These are phyloP conservation scores for Pteromalus puparum DNA, from an alignment of 1,140 invertebrate species.

Conservation along the genomic window DNA sequence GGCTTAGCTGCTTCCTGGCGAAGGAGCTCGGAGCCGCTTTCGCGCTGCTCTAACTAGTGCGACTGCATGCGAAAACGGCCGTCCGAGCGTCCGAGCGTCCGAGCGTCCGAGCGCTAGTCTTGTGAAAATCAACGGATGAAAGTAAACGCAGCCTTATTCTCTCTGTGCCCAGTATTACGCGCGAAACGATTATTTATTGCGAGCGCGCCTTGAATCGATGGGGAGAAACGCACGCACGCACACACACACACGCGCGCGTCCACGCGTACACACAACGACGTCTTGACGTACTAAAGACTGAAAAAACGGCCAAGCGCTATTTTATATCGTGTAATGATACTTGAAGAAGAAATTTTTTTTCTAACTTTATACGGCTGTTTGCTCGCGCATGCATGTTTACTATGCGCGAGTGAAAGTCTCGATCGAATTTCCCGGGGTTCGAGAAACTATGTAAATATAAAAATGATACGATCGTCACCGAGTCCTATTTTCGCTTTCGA, in stretches of 20 bases:
- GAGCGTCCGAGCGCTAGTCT: not conserved
- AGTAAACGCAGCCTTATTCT: not conserved
- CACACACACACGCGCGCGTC: not conserved
- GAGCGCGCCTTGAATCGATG: conserved; percentile 32
- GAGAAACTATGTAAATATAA: conserved; percentile 46
- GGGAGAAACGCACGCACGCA: not conserved
- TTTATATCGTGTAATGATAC: conserved; percentile 38
- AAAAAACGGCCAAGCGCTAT: conserved; percentile 56
- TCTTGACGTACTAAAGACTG: conserved; percentile 66
- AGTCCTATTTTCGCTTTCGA: conserved; percentile 21
- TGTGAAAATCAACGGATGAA: not conserved
- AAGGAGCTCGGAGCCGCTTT: conserved; percentile 46
- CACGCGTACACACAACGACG: conserved; percentile 5
- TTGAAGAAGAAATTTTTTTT: conserved; percentile 38
- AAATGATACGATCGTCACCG: not conserved
- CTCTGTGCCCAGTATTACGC: conserved; percentile 68
- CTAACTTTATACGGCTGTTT: conserved; percentile 26
- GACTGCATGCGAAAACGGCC: not conserved
- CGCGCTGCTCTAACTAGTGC: too few relatives aligned
- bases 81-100: not conserved
- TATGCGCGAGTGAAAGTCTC: conserved; percentile 23
- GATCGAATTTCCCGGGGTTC: conserved; percentile 41
- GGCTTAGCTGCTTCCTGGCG: conserved; percentile 61
- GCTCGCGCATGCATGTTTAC: conserved; percentile 13
- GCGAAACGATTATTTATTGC: conserved; percentile 65